Evolutionary conservation across 2,888 invertebrate species (phyloP), one percentile per base, ranked within the genome.

Genomic region (Leptura quadrifasciata): DNA sequence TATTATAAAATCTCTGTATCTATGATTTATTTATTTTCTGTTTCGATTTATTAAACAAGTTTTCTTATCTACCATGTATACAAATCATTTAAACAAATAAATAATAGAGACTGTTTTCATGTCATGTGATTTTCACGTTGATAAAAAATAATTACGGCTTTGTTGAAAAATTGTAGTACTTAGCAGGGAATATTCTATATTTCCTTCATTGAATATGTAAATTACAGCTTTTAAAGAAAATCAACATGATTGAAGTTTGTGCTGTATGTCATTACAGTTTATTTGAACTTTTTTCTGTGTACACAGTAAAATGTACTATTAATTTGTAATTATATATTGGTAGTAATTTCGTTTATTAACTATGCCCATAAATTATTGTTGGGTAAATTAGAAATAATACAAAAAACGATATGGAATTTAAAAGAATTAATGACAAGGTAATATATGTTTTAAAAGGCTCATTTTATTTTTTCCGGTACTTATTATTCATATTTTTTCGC

Each of bases 121-220:
- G 35, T 15, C 15, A 47, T n/a, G 4, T 47, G n/a, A 47, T 47
- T 47, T 47, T 47, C 4, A 47, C 5, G n/a, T 47, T 47, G 47
- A 47, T 47, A 47, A 47, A 47, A 47, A 47, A n/a, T 47, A 47
- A 47, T 47, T 2, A 47, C 5, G 6, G 47, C 15, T 12, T 47
- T 47, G n/a, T 47, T n/a, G 15, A 47, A 15, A 47, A n/a, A 47
- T 47, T 58, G 21, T 10, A 12, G 10, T 18, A 10, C 21, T 20
- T 17, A 21, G 21, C 4, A 58, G 15, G 15, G 27, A n/a, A 24
- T 58, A 24, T 21, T 58, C 2, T 60, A 27, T n/a, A 27, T n/a
- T 60, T 21, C 12, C 6, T 21, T n/a, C 60, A 24, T 60, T 60
- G 15, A n/a, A 60, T 24, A 60, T 60, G n/a, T n/a, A 60, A 60